Evolutionary conservation across 2,113 vertebrate species (phyloP), one percentile per base, ranked within the genome.

Genomic region (Tetrao urogallus): DNA sequence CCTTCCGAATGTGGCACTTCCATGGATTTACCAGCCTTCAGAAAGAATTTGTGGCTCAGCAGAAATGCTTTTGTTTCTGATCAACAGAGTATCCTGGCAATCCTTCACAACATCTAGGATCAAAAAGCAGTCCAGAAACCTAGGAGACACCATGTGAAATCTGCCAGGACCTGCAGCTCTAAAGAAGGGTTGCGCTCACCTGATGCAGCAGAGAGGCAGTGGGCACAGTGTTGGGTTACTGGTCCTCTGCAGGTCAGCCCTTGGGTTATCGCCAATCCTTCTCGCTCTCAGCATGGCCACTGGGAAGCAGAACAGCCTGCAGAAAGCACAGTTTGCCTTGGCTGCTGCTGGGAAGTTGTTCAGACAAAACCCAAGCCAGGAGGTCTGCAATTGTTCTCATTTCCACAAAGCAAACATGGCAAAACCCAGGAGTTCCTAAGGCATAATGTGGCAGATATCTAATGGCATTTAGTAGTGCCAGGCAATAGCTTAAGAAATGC

Each of bases 401-500:
- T 90, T 81, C 72, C 89, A 73, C 75, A 91, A 71, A 92, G 34
- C 75, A 92, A 93, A 94, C 64, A 82, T 18, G 25, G 22, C 50
- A 28, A 86, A 93, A 74, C 64, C 45, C 75, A 81, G 76, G n/a
- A 67, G 60, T 19, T 86, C 28, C 79, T 64, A 42, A 77, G 50
- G 27, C 32, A 52, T 88, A 36, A 91, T 67, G 82, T 64, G 72
- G 38, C 64, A 77, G 82, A 67, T 17, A 88, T 43, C 61, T 88
- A 89, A 93, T 56, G n/a, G 88, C 79, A 78, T 76, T 45, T 2
- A 78, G 75, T 79, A 88, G 90, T 10, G 54, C 73, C 86, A 83
- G 88, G 86, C 88, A 90, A 91, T 82, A 75, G 79, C 72, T 91
- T 78, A 80, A 80, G 79, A 86, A 92, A 75, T 19, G 87, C 73